These are phyloP conservation scores for Podarcis lilfordi DNA, from an alignment of 2,797 vertebrate genomes.

Conservation along the genomic window DNA sequence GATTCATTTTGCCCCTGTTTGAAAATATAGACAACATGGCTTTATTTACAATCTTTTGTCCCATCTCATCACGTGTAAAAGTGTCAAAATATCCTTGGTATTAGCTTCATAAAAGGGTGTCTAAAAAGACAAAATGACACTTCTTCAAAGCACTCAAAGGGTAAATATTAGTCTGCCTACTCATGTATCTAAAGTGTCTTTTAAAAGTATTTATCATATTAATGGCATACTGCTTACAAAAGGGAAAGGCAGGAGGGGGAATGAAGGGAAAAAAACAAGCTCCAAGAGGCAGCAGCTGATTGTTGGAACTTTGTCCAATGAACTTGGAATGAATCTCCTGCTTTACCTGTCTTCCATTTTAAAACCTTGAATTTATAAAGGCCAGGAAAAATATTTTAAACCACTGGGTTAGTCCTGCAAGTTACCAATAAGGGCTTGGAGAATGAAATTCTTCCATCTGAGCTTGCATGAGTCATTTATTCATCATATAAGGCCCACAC, in stretches of 20 bases:
- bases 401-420: background rate
- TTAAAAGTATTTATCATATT: background rate
- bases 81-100: background rate
- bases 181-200: background rate
- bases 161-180: background rate
- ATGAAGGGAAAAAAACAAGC: no score
- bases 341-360: background rate
- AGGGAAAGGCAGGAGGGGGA: background rate
- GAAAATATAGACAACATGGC: background rate
- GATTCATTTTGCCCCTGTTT: background rate
- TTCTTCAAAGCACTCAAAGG: background rate
- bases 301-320: background rate
- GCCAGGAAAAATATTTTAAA: background rate
- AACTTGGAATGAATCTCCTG: background rate
- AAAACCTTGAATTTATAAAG: background rate
- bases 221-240: background rate
- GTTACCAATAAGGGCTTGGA: background rate
- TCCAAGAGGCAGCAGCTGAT: no score
- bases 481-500: background rate
- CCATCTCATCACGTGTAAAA: background rate
- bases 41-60: slow-evolving; percentile 23
- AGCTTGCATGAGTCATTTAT: background rate
- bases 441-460: background rate
- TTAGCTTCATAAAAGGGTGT: background rate
- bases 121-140: background rate